Percentiles rank a stretch among this genome's conserved stretches.
phyloP scores from a whole-genome alignment of 2,113 vertebrate genomes.

The Todiramphus chloris region DNA sequence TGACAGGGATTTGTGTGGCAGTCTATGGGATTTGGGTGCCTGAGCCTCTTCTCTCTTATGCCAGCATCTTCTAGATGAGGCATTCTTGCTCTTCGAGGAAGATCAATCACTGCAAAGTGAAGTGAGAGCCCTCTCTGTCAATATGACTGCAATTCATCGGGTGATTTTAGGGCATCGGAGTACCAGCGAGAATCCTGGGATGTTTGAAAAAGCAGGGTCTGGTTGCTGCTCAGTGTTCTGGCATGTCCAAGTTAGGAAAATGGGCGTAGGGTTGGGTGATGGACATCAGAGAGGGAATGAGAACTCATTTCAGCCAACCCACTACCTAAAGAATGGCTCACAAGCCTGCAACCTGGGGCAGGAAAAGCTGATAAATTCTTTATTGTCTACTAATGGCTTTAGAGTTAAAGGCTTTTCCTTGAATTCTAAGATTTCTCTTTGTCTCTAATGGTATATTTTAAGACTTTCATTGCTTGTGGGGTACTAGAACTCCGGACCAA shows the following conservation, averaged over 20 bases:
- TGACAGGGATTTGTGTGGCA: background rate
- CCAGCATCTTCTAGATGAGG: background rate
- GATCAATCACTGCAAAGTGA: background rate
- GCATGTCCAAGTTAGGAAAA: background rate
- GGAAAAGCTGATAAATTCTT: background rate
- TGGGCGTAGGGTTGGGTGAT: background rate
- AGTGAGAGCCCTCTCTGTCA: background rate
- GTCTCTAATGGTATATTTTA: rapidly evolving
- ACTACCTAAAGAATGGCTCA: rapidly evolving
- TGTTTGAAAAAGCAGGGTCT: background rate
- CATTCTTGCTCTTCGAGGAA: background rate
- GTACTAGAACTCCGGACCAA: rapidly evolving
- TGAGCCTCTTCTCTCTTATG: background rate
- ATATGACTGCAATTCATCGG: rapidly evolving
- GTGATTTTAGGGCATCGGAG: background rate
- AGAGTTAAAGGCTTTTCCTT: background rate
- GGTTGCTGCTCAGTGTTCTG: background rate
- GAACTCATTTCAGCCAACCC: background rate
- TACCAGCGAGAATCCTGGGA: background rate
- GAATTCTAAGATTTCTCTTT: background rate
- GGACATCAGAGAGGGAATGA: background rate
- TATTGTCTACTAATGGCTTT: background rate
- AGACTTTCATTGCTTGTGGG: background rate
- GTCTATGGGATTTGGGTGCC: background rate
- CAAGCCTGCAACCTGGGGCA: background rate